Percentiles rank a stretch among this genome's conserved stretches.
These are phyloP conservation scores for Meda fulgida DNA, from an alignment of 2,797 vertebrate species.

Conservation along the genomic window DNA sequence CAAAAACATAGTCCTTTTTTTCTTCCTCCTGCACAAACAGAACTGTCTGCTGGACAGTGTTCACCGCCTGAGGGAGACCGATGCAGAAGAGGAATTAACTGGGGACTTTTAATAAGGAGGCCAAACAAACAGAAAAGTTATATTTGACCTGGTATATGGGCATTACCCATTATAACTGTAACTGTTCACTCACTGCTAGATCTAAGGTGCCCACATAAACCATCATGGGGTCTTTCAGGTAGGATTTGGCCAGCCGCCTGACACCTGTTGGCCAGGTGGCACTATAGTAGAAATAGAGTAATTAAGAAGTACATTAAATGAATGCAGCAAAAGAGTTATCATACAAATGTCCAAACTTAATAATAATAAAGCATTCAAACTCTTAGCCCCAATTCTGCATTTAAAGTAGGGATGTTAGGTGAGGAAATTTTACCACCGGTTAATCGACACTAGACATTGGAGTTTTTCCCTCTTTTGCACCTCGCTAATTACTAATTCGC, in stretches of 20 bases:
- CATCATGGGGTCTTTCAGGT: slow-evolving; percentile 95
- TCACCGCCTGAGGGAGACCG: slow-evolving; percentile 80
- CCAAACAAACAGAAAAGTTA: neutral
- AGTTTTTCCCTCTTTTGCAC: too few relatives aligned
- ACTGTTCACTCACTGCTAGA: slow-evolving; percentile 84
- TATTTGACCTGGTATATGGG: neutral
- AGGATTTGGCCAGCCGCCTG: slow-evolving; percentile 88
- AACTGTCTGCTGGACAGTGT: slow-evolving; percentile 89
- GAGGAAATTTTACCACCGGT: too few relatives aligned
- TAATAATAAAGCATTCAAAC: neutral
- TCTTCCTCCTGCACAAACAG: slow-evolving; percentile 88
- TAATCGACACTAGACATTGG: too few relatives aligned
- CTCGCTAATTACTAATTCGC: too few relatives aligned
- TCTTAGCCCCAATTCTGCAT: neutral
- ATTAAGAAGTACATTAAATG: neutral
- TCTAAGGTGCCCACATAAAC: slow-evolving; percentile 94
- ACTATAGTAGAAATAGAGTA: slow-evolving; percentile 71
- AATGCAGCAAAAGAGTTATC: neutral
- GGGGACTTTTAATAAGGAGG: slow-evolving; percentile 2
- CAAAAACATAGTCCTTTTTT: slow-evolving; percentile 84
- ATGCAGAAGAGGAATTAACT: neutral
- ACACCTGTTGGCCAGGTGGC: slow-evolving; percentile 95
- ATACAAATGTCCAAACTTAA: neutral
- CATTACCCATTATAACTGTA: slow-evolving; percentile 4
- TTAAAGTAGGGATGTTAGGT: neutral